Evolutionary conservation across 2,113 vertebrate genomes (phyloP), one percentile per base, ranked within the genome.

Genomic region (Phrynocephalus versicolor): DNA sequence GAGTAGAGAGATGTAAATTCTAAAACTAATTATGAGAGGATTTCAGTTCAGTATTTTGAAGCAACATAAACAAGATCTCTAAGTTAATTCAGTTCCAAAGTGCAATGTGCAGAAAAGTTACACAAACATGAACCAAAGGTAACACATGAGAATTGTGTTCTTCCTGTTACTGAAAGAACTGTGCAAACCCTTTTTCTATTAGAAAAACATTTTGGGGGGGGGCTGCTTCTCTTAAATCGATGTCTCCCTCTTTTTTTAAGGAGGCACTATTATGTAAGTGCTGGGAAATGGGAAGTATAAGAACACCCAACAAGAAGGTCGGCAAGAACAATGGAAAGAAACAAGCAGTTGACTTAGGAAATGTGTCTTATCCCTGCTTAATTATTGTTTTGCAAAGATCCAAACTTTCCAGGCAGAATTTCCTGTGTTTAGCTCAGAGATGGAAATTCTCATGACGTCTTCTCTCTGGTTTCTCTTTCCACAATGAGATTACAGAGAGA

Each of bases 381-480:
- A 92, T 89, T 90, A 74, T 69, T 90, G 85, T 90, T 89, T 81
- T 73, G 88, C 82, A 91, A 93, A 92, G 84, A 80, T 86, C 55
- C 87, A 39, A 91, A 89, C 81, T 92, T 94, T 94, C 89, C 73
- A 1, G 21, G 86, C 30, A 79, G 84, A 85, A 60, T 75, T 85
- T 90, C 88, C 84, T 89, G 80, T 25, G 6, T 37, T 21, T 27
- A 85, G 74, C 76, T 86, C 41, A 83, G 55, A 83, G 86, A 88
- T 39, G 85, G 84, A 92, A 93, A 92, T 62, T 94, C 92, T 92
- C 88, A 89, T 89, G 85, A 90, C 2, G 19, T 90, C 88, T 71
- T 87, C 79, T 69, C 85, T 89, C 88, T 87, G 88, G 69, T 92
- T 86, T 85, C 83, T 78, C 87, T 78, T 88, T 88, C 89, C 87